Conservation (phyloP, 2,113 vertebrate genomes). For the Syrrhaptes paradoxus region DNA sequence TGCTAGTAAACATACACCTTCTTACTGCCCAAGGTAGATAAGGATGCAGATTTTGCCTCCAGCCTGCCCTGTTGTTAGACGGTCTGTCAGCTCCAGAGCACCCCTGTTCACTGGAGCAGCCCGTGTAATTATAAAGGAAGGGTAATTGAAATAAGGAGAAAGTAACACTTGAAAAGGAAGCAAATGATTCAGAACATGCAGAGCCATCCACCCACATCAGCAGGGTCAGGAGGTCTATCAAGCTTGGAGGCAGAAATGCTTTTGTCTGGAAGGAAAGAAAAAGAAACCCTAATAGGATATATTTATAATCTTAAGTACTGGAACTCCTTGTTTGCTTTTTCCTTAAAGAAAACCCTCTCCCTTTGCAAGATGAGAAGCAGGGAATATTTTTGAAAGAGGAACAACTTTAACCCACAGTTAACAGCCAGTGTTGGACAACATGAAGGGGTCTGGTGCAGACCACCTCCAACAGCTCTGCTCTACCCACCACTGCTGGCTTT, state of each 20-base stretch:
- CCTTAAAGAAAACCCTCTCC: not conserved
- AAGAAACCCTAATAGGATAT: slow-evolving; percentile 21
- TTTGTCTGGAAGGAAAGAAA: slow-evolving; percentile 30
- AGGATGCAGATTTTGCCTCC: not conserved
- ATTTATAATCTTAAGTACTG: not conserved
- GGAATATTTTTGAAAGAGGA: not conserved
- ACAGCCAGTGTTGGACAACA: rapidly evolving
- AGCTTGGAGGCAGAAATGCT: slow-evolving; percentile 8
- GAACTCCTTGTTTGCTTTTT: not conserved
- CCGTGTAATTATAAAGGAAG: slow-evolving; percentile 28
- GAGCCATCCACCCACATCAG: not conserved
- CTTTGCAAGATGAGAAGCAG: not conserved
- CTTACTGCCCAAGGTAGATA: not conserved
- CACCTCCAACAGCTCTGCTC: not conserved
- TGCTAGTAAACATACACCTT: not conserved
- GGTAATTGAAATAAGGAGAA: slow-evolving; percentile 63
- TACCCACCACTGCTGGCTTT: not conserved
- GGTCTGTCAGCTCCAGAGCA: not conserved
- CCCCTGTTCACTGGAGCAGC: not conserved
- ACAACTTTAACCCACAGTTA: not conserved
- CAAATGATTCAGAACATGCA: slow-evolving; percentile 41
- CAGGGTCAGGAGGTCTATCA: not conserved
- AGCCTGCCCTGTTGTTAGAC: not conserved
- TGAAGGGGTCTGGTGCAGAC: not conserved
- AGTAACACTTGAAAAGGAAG: not conserved